A percentile compares a stretch with the other conserved stretches of the same genome.
phyloP scores from a whole-genome alignment of 2,113 vertebrate genomes.

The Semicossyphus pulcher region DNA sequence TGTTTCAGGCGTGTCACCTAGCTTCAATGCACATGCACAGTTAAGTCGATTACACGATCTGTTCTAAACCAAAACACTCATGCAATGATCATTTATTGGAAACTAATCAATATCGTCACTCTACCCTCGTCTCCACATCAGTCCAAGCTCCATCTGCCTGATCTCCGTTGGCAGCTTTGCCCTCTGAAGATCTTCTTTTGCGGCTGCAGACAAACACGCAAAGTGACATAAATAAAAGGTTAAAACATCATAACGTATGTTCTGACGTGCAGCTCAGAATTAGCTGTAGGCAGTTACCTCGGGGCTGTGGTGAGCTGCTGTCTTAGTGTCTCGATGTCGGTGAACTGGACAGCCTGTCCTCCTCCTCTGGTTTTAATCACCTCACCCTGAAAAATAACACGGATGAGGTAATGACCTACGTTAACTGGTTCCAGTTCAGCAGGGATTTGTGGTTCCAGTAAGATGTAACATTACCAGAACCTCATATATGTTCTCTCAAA shows the following conservation, averaged over 20 bases:
- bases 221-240: background rate
- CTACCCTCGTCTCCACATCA: conserved; percentile 94
- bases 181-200: conserved; percentile 89
- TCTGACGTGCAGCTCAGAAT: background rate
- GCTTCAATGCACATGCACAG: too few species aligned
- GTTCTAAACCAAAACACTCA: background rate
- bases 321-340: conserved; percentile 92
- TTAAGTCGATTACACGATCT: too few species aligned
- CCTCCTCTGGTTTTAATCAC: conserved; percentile 94
- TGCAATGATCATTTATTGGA: background rate
- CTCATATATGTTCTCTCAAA: too few species aligned
- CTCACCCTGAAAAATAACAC: conserved; percentile 85
- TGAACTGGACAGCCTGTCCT: conserved; percentile 96
- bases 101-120: conserved; percentile 3
- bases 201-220: conserved; percentile 73
- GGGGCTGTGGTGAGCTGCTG: conserved; percentile 87
- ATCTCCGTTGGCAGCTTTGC: conserved; percentile 60
- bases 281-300: conserved; percentile 62
- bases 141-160: conserved; percentile 87
- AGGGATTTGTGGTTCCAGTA: too few species aligned
- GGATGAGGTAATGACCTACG: background rate
- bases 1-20: too few species aligned
- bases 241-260: background rate
- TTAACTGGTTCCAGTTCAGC: background rate
- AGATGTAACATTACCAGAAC: background rate